Percentiles rank a stretch among this genome's conserved stretches.
phyloP scores from a whole-genome alignment of 1,140 invertebrate genomes.

The Sarcophaga peregrina region DNA sequence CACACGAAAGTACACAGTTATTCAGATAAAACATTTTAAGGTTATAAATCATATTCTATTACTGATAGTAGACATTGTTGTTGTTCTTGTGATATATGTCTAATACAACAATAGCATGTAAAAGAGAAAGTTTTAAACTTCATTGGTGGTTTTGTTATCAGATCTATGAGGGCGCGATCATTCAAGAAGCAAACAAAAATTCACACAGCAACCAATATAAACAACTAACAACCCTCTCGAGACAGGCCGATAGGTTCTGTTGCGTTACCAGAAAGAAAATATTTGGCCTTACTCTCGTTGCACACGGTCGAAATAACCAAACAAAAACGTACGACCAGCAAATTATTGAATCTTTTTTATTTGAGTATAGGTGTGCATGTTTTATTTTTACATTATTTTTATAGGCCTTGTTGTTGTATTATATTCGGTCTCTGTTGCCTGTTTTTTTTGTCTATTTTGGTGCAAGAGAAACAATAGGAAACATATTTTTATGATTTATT shows the following conservation, averaged over 20 bases:
- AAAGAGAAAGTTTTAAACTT: constrained; percentile 62
- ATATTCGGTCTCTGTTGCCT: neutral
- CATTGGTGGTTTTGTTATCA: constrained; percentile 64
- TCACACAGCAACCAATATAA: neutral
- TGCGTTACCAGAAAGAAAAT: neutral
- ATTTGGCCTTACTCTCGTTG: constrained; percentile 56
- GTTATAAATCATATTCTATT: no score
- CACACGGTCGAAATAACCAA: constrained; percentile 52
- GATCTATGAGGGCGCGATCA: constrained; percentile 61
- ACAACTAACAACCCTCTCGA: neutral
- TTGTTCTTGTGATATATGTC: no score
- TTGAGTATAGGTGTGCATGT: neutral
- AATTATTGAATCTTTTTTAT: neutral
- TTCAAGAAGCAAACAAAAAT: neutral
- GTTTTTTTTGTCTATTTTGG: neutral
- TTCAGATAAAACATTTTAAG: no score
- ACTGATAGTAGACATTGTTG: no score
- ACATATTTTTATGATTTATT: constrained; percentile 66
- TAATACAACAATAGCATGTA: constrained; percentile 16
- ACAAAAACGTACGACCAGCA: neutral
- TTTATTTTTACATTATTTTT: neutral
- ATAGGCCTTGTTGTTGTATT: constrained; percentile 23
- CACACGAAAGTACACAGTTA: no score
- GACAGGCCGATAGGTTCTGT: constrained; percentile 7
- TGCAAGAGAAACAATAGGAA: constrained; percentile 42